phyloP scores from a whole-genome alignment of 1,140 invertebrate species.

The Dufourea novaeangliae region DNA sequence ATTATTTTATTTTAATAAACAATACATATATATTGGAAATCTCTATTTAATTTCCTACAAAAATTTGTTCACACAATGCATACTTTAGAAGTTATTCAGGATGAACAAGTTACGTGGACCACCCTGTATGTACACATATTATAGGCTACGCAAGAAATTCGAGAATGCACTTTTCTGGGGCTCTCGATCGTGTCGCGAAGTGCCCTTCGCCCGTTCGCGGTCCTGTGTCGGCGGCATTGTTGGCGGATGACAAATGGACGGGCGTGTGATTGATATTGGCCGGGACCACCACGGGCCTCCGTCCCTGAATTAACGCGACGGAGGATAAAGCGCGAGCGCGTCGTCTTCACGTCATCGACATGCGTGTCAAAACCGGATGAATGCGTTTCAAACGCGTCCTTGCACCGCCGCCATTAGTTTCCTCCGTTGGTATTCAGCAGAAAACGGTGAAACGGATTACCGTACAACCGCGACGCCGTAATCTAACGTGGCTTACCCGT shows the following conservation, averaged over 20 bases:
- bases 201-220: neutral
- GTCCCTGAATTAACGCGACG: neutral
- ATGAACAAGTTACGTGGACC: no score
- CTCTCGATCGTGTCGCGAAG: neutral
- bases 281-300: neutral
- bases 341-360: conserved; percentile 23
- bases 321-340: neutral
- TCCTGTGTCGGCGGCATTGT: conserved; percentile 3
- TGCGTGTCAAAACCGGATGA: conserved; percentile 8
- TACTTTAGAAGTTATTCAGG: no score
- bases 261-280: conserved; percentile 17
- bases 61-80: no score
- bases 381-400: neutral
- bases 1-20: no score
- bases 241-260: conserved; percentile 24
- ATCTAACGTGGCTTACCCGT: no score
- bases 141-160: no score
- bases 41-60: no score
- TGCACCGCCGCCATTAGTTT: no score
- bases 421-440: neutral
- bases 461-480: no score
- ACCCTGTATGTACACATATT: no score
- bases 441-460: neutral
- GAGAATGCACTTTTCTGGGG: conserved; percentile 1
- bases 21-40: no score